These are phyloP conservation scores for Neoniphon sammara DNA, from an alignment of 2,797 vertebrate genomes.

Conservation along the genomic window DNA sequence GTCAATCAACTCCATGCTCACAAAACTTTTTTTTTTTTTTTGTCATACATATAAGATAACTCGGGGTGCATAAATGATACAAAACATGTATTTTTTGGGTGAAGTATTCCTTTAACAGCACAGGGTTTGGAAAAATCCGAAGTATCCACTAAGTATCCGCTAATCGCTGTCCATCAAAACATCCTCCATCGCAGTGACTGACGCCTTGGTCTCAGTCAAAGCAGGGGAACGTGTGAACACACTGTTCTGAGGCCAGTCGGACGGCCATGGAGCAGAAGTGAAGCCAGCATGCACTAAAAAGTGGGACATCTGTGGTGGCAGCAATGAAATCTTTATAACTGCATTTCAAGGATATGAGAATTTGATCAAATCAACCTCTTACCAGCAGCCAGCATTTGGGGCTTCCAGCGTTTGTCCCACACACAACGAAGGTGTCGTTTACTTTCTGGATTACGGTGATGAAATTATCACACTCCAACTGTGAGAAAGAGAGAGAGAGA, in stretches of 20 bases:
- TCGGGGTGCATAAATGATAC: too few relatives aligned
- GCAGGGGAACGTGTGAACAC: too few relatives aligned
- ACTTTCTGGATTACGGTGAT: constrained; percentile 87
- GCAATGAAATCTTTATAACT: neutral
- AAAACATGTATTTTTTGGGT: too few relatives aligned
- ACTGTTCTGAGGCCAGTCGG: too few relatives aligned
- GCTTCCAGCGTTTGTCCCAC: constrained; percentile 84
- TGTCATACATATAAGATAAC: too few relatives aligned
- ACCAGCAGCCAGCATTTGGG: constrained; percentile 88
- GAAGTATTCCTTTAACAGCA: too few relatives aligned
- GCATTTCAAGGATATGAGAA: neutral
- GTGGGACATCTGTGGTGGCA: neutral
- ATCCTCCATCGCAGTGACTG: constrained; percentile 32
- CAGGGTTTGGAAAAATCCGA: too few relatives aligned
- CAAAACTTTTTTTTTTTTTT: too few relatives aligned
- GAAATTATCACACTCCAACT: constrained; percentile 87
- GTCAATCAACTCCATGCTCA: too few relatives aligned
- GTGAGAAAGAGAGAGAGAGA: constrained; percentile 33
- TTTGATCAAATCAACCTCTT: constrained; percentile 57
- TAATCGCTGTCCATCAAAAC: constrained; percentile 5
- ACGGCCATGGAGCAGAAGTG: too few relatives aligned
- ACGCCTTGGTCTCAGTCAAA: constrained; percentile 18
- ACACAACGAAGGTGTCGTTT: constrained; percentile 82
- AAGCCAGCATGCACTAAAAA: neutral
- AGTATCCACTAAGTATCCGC: too few relatives aligned